Evolutionary conservation across 2,113 vertebrate genomes (phyloP), one percentile per base, ranked within the genome.

Genomic region (Takifugu bimaculatus): DNA sequence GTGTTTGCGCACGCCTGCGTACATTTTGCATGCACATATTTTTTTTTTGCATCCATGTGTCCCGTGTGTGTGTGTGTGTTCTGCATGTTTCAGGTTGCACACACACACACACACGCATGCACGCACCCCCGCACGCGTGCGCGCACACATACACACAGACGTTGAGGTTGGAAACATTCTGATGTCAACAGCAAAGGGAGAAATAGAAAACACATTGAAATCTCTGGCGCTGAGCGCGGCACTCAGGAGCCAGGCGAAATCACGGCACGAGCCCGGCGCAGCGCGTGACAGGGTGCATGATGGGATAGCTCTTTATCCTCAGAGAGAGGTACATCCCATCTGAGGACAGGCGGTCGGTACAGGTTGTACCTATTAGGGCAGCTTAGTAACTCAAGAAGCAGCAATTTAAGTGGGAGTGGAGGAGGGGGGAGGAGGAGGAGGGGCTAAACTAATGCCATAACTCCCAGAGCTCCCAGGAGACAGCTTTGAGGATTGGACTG

Each of bases 181-280:
- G 91, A 93, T 92, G 92, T 91, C 90, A 91, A 90, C 81, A 86
- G 90, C 7, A 56, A 74, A 85, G 78, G 61, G 75, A 92, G 85
- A 91, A 93, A 94, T 72, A 87, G 85, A 92, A 94, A 94, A 89
- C 92, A 92, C 90, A 93, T 91, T 87, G 90, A 85, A 88, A 86
- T 80, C 65, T 55, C 64, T 89, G 88, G 87, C 82, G 87, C 86
- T 60, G 89, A 74, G 57, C 80, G 73, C 58, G 44, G 71, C 86
- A 80, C 85, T 91, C 91, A 78, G 89, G 85, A 87, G 82, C 82
- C 90, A 89, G 72, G 87, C 80, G 25, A 85, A 90, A 90, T 84
- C 79, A 88, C 64, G 72, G 57, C 58, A 64, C 76, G 76, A 80
- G 70, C 77, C 86, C 74, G 57, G 85, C 88, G 91, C 83, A 69